These are phyloP conservation scores for Archegozetes longisetosus DNA, from an alignment of 1,140 invertebrate genomes.

Conservation along the genomic window DNA sequence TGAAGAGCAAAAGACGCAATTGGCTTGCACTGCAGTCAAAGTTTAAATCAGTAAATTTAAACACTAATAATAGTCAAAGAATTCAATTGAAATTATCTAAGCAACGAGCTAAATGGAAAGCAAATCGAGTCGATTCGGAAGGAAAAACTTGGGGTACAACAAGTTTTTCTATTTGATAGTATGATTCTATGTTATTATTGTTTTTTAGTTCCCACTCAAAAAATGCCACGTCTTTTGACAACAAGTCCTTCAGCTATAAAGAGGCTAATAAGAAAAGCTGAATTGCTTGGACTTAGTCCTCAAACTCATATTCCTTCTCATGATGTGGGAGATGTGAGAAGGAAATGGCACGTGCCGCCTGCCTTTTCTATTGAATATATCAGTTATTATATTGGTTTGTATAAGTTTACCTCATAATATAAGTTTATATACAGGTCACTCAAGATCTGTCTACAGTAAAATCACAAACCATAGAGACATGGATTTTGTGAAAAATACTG, in stretches of 20 bases:
- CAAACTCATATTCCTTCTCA: conserved; percentile 36
- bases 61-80: neutral
- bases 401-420: neutral
- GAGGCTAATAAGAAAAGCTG: conserved; percentile 64
- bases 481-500: neutral
- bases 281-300: conserved; percentile 58
- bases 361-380: conserved; percentile 85
- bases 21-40: conserved; percentile 72
- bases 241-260: conserved; percentile 76
- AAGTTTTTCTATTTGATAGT: neutral
- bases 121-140: neutral
- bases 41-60: conserved; percentile 27
- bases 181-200: neutral
- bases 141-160: neutral
- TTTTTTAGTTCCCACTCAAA: conserved; percentile 42
- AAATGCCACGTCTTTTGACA: conserved; percentile 73
- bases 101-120: neutral
- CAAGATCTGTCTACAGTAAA: too few relatives aligned
- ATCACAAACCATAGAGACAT: neutral
- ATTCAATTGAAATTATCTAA: conserved; percentile 4
- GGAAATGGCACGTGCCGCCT: conserved; percentile 83
- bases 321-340: conserved; percentile 60
- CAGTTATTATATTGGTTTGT: conserved; percentile 66
- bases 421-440: conserved; percentile 5
- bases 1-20: conserved; percentile 47